These are phyloP conservation scores for Rhinophrynus dorsalis DNA, from an alignment of 2,797 vertebrate species.

Conservation along the genomic window DNA sequence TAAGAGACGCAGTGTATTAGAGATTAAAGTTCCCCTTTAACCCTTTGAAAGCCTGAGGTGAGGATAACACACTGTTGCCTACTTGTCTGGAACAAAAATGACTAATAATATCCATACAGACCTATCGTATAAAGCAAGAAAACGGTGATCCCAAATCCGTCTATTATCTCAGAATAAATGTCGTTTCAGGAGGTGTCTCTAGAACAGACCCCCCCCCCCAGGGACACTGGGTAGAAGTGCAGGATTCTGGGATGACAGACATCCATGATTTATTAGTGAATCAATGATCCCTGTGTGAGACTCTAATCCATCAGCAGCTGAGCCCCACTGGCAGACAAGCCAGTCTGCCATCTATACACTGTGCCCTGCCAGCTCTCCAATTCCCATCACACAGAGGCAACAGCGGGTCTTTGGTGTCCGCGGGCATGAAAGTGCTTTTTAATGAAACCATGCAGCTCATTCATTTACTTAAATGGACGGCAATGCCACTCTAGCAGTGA, in stretches of 20 bases:
- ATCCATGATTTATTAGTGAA: background rate
- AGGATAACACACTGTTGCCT: too few relatives aligned
- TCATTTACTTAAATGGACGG: slow-evolving; percentile 3
- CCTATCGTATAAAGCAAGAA: too few relatives aligned
- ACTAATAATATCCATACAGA: too few relatives aligned
- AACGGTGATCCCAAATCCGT: too few relatives aligned
- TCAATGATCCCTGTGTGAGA: background rate
- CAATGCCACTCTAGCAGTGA: too few relatives aligned
- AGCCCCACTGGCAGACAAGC: background rate
- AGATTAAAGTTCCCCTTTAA: too few relatives aligned
- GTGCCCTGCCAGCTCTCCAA: background rate
- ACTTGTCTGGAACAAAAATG: too few relatives aligned
- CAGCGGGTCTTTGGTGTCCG: background rate
- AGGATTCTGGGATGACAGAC: background rate
- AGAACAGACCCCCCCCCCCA: background rate
- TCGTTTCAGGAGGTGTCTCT: background rate
- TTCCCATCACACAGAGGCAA: background rate
- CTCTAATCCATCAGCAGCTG: background rate
- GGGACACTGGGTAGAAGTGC: background rate
- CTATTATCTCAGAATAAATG: too few relatives aligned
- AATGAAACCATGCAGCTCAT: slow-evolving; percentile 13
- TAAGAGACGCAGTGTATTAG: too few relatives aligned
- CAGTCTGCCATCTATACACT: too few relatives aligned
- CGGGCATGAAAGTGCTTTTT: slow-evolving; percentile 15
- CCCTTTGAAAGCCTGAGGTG: too few relatives aligned